These are phyloP conservation scores for Scleropages formosus DNA, from an alignment of 2,797 vertebrate genomes.

Conservation along the genomic window DNA sequence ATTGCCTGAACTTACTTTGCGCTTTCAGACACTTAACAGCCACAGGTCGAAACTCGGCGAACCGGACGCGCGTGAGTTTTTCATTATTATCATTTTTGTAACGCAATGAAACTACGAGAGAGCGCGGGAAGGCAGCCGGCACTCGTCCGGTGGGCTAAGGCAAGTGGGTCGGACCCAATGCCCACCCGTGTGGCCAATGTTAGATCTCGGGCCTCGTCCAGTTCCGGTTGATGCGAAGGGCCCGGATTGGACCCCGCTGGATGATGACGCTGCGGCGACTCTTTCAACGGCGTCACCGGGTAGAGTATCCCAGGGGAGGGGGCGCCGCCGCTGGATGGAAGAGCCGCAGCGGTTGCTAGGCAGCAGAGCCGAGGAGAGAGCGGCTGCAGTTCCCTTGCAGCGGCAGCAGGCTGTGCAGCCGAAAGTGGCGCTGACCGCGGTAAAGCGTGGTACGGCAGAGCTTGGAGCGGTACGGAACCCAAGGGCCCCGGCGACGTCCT, in stretches of 20 bases:
- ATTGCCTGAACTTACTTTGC: too few species aligned
- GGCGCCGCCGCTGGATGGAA: conserved; percentile 41
- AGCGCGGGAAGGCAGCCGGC: too few species aligned
- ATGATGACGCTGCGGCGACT: conserved; percentile 34
- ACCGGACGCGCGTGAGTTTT: too few species aligned
- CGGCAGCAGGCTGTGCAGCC: conserved; percentile 51
- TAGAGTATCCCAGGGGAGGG: conserved; percentile 42
- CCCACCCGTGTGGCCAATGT: too few species aligned
- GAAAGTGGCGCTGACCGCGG: conserved; percentile 19
- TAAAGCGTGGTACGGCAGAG: too few species aligned
- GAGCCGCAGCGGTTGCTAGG: conserved; percentile 62
- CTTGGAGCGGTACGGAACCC: conserved; percentile 14
- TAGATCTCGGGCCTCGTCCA: too few species aligned
- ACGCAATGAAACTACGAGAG: too few species aligned
- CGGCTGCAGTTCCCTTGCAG: conserved; percentile 64
- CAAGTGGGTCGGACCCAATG: too few species aligned
- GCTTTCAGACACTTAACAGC: too few species aligned
- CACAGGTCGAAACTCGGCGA: too few species aligned
- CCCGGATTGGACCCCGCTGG: conserved; percentile 43
- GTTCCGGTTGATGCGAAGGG: conserved; percentile 29
- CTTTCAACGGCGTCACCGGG: conserved; percentile 47
- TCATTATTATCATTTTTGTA: too few species aligned
- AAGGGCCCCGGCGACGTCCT: conserved; percentile 29
- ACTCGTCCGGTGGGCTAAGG: too few species aligned
- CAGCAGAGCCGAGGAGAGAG: conserved; percentile 55